Conservation (phyloP, 2,113 vertebrate genomes). For the Setophaga petechia region DNA sequence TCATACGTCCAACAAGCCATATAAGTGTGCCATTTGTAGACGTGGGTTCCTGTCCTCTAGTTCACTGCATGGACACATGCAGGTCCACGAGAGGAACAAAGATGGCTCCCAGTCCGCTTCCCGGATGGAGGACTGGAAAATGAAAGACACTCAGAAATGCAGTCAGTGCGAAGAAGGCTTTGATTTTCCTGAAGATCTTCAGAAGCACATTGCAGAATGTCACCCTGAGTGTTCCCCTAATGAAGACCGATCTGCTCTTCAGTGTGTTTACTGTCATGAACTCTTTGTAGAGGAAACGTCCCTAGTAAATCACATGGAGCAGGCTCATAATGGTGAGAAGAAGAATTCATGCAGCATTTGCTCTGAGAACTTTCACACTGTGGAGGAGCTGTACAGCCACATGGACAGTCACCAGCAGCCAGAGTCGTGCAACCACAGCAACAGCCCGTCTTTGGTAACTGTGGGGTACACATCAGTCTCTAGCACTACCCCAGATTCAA, state of each 20-base stretch:
- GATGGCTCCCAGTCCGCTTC: conserved; percentile 84
- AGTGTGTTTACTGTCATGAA: conserved; percentile 96
- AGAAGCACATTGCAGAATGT: conserved; percentile 95
- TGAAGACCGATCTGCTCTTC: conserved; percentile 88
- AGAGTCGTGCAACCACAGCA: conserved; percentile 95
- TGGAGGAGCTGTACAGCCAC: conserved; percentile 94
- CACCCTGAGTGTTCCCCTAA: conserved; percentile 95
- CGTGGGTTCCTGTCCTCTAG: conserved; percentile 95
- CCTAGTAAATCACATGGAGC: conserved; percentile 93
- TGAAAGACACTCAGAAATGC: conserved; percentile 97
- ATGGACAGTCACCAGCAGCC: conserved; percentile 97
- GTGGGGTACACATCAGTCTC: conserved; percentile 97
- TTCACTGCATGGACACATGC: conserved; percentile 97
- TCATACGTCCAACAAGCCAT: conserved; percentile 97
- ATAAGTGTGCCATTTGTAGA: conserved; percentile 97
- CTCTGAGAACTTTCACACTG: conserved; percentile 90
- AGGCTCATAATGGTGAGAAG: conserved; percentile 88
- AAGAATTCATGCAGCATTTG: conserved; percentile 92
- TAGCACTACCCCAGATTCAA: conserved; percentile 97
- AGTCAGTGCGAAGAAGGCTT: conserved; percentile 97
- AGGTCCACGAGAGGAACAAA: conserved; percentile 94
- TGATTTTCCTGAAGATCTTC: conserved; percentile 94
- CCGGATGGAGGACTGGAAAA: conserved; percentile 90
- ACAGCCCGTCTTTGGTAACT: conserved; percentile 93
- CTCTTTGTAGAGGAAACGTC: conserved; percentile 92